These are phyloP conservation scores for Patella caerulea DNA, from an alignment of 2,888 invertebrate species.

Conservation along the genomic window DNA sequence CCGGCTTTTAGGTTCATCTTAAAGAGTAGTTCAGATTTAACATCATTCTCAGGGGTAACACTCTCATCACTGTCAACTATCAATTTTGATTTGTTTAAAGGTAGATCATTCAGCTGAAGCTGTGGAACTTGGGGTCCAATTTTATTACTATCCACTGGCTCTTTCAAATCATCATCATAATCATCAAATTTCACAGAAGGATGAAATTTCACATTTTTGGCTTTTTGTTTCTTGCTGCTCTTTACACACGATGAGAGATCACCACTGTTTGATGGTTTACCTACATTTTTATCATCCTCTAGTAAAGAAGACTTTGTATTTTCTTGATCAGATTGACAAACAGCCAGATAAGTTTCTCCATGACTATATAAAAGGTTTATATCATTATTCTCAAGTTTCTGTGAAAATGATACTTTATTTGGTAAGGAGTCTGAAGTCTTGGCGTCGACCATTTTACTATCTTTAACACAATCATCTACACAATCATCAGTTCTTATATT, in stretches of 20 bases:
- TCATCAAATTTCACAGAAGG: constrained; percentile 9
- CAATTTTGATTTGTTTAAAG: background rate
- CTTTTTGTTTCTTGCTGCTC: background rate
- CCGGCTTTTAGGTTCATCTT: constrained; percentile 44
- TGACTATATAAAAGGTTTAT: too few relatives aligned
- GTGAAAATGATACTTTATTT: too few relatives aligned
- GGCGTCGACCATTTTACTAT: too few relatives aligned
- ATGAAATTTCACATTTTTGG: background rate
- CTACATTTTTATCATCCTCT: too few relatives aligned
- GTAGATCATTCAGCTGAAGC: background rate
- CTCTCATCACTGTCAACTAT: constrained; percentile 25
- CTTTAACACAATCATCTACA: too few relatives aligned
- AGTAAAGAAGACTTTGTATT: too few relatives aligned
- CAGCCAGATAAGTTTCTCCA: too few relatives aligned
- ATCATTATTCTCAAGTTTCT: too few relatives aligned
- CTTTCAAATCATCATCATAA: background rate
- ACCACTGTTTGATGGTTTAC: too few relatives aligned
- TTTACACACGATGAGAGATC: background rate
- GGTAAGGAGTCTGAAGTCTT: too few relatives aligned
- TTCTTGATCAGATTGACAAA: too few relatives aligned
- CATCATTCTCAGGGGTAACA: constrained; percentile 37
- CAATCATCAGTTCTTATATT: too few relatives aligned
- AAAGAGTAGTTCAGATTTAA: constrained; percentile 40
- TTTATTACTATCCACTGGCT: background rate
- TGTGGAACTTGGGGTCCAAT: background rate